Conservation (phyloP, 2,113 vertebrate species). For the Osmerus mordax region DNA sequence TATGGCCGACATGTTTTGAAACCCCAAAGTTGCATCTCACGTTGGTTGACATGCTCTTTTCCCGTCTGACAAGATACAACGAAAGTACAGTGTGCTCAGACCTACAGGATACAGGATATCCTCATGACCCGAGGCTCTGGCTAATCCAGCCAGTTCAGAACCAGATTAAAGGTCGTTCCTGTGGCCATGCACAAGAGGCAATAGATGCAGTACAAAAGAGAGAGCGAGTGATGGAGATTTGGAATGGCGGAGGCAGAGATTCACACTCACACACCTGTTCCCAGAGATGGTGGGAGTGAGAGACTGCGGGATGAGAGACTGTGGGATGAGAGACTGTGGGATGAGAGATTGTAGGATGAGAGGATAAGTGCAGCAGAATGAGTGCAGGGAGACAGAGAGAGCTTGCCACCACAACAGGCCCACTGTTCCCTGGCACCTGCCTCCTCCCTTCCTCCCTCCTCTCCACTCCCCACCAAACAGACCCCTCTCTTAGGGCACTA, state of each 20-base stretch:
- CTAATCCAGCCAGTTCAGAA: too few relatives aligned
- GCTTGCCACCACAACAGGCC: slow-evolving; percentile 60
- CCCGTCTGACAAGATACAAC: too few relatives aligned
- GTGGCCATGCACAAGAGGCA: slow-evolving; percentile 10
- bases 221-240: background rate
- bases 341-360: background rate
- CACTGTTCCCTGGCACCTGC: slow-evolving; percentile 69
- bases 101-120: too few relatives aligned
- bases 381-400: slow-evolving; percentile 45
- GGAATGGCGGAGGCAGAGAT: slow-evolving; percentile 1
- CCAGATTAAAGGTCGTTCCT: too few relatives aligned
- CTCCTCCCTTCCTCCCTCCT: slow-evolving; percentile 29
- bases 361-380: slow-evolving; percentile 3
- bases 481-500: slow-evolving; percentile 36
- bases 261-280: slow-evolving; percentile 32
- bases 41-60: too few relatives aligned
- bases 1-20: too few relatives aligned
- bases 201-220: slow-evolving; percentile 4
- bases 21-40: too few relatives aligned
- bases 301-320: background rate
- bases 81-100: too few relatives aligned
- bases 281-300: slow-evolving; percentile 25
- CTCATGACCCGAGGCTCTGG: too few relatives aligned
- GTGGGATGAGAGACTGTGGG: background rate
- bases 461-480: slow-evolving; percentile 48